Percentiles rank a stretch among this genome's conserved stretches.
These are phyloP conservation scores for Eufriesea mexicana DNA, from an alignment of 1,140 invertebrate genomes.

Conservation along the genomic window DNA sequence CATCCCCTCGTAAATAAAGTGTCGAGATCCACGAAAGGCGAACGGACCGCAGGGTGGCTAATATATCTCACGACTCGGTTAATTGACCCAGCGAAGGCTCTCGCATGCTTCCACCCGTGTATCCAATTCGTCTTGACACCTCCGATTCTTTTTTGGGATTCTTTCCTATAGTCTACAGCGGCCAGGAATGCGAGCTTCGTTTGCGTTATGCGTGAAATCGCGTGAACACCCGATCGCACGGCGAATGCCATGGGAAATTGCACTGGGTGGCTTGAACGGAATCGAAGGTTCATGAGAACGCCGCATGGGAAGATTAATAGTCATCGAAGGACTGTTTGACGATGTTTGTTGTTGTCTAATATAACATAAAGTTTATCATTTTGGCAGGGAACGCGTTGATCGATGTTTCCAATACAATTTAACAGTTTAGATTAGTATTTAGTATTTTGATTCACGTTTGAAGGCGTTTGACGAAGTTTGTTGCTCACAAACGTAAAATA, in stretches of 20 bases:
- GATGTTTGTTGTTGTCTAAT: too few species aligned
- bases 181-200: conserved; percentile 58
- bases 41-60: conserved; percentile 64
- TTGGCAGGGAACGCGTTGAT: too few species aligned
- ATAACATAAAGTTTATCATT: too few species aligned
- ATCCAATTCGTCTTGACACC: conserved; percentile 67
- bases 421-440: too few species aligned
- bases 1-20: conserved; percentile 70
- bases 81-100: conserved; percentile 71
- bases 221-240: conserved; percentile 1
- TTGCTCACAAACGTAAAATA: too few species aligned
- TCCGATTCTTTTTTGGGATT: conserved; percentile 60
- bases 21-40: conserved; percentile 55
- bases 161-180: conserved; percentile 53
- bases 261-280: not conserved
- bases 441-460: too few species aligned
- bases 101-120: conserved; percentile 57
- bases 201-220: conserved; percentile 56
- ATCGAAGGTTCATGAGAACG: conserved; percentile 15
- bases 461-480: too few species aligned
- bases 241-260: conserved; percentile 17
- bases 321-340: too few species aligned
- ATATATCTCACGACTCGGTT: conserved; percentile 73
- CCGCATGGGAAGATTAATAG: too few species aligned
- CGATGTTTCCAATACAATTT: too few species aligned